Evolutionary conservation across 2,888 invertebrate genomes (phyloP), one percentile per base, ranked within the genome.

Genomic region (Melieria crassipennis): DNA sequence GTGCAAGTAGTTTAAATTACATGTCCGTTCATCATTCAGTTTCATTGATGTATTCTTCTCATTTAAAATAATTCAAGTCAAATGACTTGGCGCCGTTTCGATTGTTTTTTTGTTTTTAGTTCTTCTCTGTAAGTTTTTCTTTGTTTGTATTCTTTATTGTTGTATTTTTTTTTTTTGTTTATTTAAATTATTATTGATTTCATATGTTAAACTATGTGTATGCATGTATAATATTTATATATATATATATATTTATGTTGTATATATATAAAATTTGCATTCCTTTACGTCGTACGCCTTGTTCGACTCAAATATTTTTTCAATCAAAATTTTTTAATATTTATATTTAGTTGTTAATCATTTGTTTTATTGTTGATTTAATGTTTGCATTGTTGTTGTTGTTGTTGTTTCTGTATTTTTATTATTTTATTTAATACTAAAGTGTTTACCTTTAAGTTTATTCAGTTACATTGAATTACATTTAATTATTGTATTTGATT

Each of bases 401-500:
- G 30, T 30, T 30, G 30, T 3, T 30, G 30, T 30, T 30, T 30
- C 30, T 30, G 30, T 30, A 30, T 30, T 30, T 16, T 16, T 16
- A 1, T 16, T 30, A 3, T 30, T 30, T 30, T 30, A 30, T 30
- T 30, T 30, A 30, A 30, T 30, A 3, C 30, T 30, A 30, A 30
- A 30, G 30, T 30, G 30, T 30, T 30, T 30, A 30, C 30, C 30
- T 30, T 30, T 30, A 47, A 30, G 55, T 57, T 65, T 55, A 46
- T 65, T 58, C 65, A 67, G 71, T 65, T 69, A 72, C 69, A 65
- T 61, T 61, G 56, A 65, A 68, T 74, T 74, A 74, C 70, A 69
- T 74, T 72, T 72, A 74, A 72, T 74, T 74, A 74, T 74, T 74
- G 74, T 74, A 72, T 74, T 72, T 47, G 52, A 66, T 74, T 74